Conservation (phyloP, 2,113 vertebrate genomes). For the Acrocephalus kingi region DNA sequence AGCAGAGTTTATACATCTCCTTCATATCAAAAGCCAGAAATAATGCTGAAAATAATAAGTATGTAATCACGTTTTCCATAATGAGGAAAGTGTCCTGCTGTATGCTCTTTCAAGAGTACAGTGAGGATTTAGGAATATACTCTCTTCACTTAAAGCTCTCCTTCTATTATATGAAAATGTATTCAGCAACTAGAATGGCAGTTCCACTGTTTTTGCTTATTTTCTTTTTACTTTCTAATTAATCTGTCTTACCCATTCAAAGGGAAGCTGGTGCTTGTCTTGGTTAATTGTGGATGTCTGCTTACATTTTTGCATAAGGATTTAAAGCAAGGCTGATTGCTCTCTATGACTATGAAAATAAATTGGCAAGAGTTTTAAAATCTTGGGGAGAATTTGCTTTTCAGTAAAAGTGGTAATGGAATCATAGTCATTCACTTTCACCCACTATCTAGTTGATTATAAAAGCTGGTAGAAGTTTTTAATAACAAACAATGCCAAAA, state of each 20-base stretch:
- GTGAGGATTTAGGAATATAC: not conserved
- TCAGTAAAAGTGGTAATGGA: not conserved
- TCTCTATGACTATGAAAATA: not conserved
- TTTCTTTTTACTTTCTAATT: not conserved
- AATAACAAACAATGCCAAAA: not conserved
- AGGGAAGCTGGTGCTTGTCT: not conserved
- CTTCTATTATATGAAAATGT: conserved; percentile 32
- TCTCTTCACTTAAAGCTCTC: conserved; percentile 3
- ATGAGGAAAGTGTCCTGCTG: conserved; percentile 26
- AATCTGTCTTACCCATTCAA: not conserved
- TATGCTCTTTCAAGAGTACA: conserved; percentile 11
- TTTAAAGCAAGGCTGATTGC: not conserved
- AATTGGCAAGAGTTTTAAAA: not conserved
- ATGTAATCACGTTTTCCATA: not conserved
- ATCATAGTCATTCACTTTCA: not conserved
- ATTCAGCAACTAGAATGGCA: conserved; percentile 3
- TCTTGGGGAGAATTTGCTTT: not conserved
- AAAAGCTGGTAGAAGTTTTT: not conserved
- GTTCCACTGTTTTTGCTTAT: not conserved
- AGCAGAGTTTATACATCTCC: not conserved
- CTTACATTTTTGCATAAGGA: not conserved
- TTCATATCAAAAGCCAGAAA: conserved; percentile 16
- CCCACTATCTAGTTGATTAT: not conserved
- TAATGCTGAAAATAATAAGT: conserved; percentile 38
- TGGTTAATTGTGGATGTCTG: not conserved